Base-by-base conservation (phyloP, 2,113 vertebrate genomes). In the Scolopax mira region DNA sequence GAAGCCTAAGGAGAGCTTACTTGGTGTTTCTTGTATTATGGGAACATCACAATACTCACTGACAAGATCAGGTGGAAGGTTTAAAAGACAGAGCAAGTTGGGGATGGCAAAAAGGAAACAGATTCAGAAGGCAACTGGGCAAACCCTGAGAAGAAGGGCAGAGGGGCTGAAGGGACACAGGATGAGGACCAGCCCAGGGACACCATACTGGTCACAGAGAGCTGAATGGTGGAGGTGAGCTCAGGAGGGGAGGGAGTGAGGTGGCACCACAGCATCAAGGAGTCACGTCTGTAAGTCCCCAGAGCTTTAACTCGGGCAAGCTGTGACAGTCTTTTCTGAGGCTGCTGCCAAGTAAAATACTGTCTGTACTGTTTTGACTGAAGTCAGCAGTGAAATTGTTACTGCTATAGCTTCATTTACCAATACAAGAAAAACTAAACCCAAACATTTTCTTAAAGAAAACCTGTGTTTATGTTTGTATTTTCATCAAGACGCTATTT, bases 161-260 rank as follows among this genome's bases (percentile, higher is more conserved):
- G 0, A 5, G 9, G 37, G 10, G 31, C 4, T 33, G 23, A 31
- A 7, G 31, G 27, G 61, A 49, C 41, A 42, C 12, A 9, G 44
- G 25, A 10, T 6, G 23, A 14, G 39, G 24, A 46, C 35, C 71
- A 65, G 64, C 84, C 37, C 64, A 13, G 2, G 4, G 64, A 22
- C 30, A 7, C 25, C 1, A 24, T 27, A 37, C 48, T 37, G 5
- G 16, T 44, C 41, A 35, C 46, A 9, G 58, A 49, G 60, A 55
- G 13, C 65, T 28, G 33, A 1, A 28, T 17, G 52, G 22, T 3
- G 1, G 3, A 6, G 6, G 1, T 5, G 18, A 3, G 8, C 4
- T 64, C 37, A 27, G 49, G 33, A 23, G 14, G n/a, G 30, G n/a
- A 57, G n/a, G 10, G 12, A 61, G 39, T 4, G 1, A 44, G 42